Percentiles rank a stretch among this genome's conserved stretches.
These are phyloP conservation scores for Lucilia sericata DNA, from an alignment of 1,140 invertebrate species.

Conservation along the genomic window DNA sequence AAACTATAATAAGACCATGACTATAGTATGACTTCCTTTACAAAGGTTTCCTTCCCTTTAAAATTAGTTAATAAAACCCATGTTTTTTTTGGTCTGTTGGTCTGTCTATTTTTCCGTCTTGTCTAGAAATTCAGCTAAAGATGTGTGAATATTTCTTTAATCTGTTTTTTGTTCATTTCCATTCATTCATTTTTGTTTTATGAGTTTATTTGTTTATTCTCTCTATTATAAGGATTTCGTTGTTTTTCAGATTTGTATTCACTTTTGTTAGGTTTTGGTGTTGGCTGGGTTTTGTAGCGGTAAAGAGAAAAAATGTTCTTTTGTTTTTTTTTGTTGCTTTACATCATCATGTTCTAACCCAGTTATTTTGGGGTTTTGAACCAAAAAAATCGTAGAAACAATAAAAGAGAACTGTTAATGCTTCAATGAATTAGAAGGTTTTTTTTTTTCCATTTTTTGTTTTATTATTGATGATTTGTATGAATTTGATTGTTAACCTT, in stretches of 20 bases:
- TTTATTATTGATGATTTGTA: constrained; percentile 11
- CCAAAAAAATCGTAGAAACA: background rate
- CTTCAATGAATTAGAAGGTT: background rate
- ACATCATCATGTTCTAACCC: constrained; percentile 16
- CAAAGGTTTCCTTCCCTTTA: background rate
- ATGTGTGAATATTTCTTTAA: background rate
- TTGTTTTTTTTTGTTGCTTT: background rate
- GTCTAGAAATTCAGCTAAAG: background rate
- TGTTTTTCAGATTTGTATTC: background rate
- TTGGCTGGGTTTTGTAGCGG: background rate
- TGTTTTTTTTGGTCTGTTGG: background rate
- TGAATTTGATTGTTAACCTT: constrained; percentile 12
- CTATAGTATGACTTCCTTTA: no score
- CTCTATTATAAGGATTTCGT: background rate
- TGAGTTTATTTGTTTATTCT: background rate
- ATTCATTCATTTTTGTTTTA: constrained; percentile 11
- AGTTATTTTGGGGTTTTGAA: background rate
- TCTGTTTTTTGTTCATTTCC: background rate
- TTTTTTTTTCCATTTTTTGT: background rate
- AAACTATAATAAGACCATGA: no score
- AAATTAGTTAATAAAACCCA: background rate
- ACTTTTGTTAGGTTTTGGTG: background rate
- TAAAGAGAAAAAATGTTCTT: background rate
- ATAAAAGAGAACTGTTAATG: constrained; percentile 1
- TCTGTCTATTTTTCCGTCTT: background rate